These are phyloP conservation scores for Pangasius krempfi DNA, from an alignment of 2,797 vertebrate genomes.

Conservation along the genomic window DNA sequence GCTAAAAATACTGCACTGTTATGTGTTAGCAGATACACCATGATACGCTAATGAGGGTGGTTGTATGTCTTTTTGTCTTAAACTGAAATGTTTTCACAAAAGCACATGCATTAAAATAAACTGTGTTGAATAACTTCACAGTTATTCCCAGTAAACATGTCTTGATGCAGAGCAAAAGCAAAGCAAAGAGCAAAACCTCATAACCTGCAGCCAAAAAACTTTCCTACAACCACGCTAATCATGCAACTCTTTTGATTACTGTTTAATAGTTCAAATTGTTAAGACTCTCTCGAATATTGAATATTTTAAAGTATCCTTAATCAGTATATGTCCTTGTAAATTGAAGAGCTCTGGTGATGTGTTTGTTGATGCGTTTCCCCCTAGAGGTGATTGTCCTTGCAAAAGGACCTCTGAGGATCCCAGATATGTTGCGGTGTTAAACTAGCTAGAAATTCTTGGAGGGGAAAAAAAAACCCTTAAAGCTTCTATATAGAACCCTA, in stretches of 20 bases:
- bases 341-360: neutral
- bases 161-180: neutral
- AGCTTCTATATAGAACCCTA: neutral
- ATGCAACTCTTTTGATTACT: neutral
- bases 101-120: neutral
- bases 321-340: neutral
- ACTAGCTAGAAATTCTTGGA: neutral
- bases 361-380: neutral
- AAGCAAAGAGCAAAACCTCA: neutral
- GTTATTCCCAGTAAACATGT: neutral
- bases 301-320: constrained; percentile 2
- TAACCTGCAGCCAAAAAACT: neutral
- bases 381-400: neutral
- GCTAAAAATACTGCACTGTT: neutral
- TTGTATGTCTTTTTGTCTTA: constrained; percentile 1
- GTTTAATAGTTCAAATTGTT: neutral
- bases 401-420: neutral
- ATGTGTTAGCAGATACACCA: neutral
- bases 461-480: neutral
- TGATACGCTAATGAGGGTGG: neutral
- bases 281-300: neutral
- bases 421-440: neutral
- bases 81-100: neutral
- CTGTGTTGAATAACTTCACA: neutral
- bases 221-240: neutral